These are phyloP conservation scores for Phortica okadai DNA, from an alignment of 2,888 invertebrate species.

Conservation along the genomic window DNA sequence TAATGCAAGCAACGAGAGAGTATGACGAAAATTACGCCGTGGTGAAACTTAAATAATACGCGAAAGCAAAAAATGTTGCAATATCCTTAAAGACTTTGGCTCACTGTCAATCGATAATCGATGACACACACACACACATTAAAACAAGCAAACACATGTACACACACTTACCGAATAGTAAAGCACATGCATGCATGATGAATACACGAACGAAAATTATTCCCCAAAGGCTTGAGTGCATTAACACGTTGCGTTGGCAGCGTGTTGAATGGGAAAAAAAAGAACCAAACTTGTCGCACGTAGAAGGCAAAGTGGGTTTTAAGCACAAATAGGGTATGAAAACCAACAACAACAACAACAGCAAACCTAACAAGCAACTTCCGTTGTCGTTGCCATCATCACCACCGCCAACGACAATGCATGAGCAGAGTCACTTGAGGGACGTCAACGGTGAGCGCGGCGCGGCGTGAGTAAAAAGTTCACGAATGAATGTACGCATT, in stretches of 20 bases:
- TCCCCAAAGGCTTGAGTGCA: conserved; percentile 58
- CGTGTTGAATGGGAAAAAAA: conserved; percentile 17
- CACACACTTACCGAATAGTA: background rate
- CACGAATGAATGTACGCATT: conserved; percentile 45
- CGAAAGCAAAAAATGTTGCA: background rate
- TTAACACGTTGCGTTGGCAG: conserved; percentile 40
- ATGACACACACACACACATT: background rate
- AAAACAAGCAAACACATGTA: background rate
- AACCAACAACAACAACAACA: conserved; percentile 8
- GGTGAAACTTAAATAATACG: background rate
- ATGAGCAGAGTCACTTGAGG: background rate
- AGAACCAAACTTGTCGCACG: background rate
- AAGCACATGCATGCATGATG: conserved; percentile 9
- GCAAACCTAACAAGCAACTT: conserved; percentile 5
- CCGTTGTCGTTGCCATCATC: background rate
- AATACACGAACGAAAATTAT: conserved; percentile 40
- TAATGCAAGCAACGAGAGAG: background rate
- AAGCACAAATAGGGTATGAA: background rate
- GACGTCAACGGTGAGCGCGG: background rate
- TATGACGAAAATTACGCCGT: background rate
- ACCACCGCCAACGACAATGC: conserved; percentile 19
- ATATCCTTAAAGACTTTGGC: background rate
- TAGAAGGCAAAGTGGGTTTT: background rate
- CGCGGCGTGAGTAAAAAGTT: background rate
- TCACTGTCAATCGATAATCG: conserved; percentile 21